Evolutionary conservation across 2,888 invertebrate genomes (phyloP).

Genomic region (Morpho helenor): DNA sequence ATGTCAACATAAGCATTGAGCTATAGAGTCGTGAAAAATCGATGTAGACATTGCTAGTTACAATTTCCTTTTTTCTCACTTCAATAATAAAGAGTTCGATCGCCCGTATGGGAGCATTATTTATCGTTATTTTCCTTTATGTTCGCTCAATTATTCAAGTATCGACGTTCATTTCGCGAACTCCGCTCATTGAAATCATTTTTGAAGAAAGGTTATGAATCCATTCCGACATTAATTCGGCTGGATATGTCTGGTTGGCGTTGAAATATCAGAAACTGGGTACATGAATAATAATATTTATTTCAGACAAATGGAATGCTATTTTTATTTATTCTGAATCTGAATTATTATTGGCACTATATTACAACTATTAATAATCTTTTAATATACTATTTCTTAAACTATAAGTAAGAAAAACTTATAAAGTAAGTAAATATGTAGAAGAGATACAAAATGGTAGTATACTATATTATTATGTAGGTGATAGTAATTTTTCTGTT

Average conservation of each 20-base stretch:
- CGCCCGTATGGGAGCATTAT: constrained; percentile 48
- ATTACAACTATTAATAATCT: no score
- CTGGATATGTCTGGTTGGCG: background rate
- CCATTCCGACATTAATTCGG: constrained; percentile 6
- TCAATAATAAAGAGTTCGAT: constrained; percentile 58
- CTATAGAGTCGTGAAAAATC: constrained; percentile 57
- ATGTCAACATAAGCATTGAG: constrained; percentile 36
- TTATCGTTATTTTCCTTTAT: constrained; percentile 46
- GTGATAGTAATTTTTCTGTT: no score
- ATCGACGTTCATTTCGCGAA: constrained; percentile 11
- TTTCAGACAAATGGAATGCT: background rate
- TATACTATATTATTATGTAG: no score
- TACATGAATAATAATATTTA: background rate
- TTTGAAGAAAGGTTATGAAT: constrained; percentile 9
- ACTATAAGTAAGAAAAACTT: no score
- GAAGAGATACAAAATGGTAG: no score
- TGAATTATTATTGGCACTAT: background rate
- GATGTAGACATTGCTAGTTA: constrained; percentile 56
- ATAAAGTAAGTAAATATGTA: no score
- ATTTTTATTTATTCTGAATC: background rate
- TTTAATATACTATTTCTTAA: no score
- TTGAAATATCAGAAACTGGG: constrained; percentile 3
- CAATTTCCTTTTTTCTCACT: constrained; percentile 43
- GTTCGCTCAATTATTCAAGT: constrained; percentile 27
- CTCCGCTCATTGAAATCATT: constrained; percentile 4